Evolutionary conservation across 2,113 vertebrate species (phyloP).

Genomic region (Lagenorhynchus albirostris): DNA sequence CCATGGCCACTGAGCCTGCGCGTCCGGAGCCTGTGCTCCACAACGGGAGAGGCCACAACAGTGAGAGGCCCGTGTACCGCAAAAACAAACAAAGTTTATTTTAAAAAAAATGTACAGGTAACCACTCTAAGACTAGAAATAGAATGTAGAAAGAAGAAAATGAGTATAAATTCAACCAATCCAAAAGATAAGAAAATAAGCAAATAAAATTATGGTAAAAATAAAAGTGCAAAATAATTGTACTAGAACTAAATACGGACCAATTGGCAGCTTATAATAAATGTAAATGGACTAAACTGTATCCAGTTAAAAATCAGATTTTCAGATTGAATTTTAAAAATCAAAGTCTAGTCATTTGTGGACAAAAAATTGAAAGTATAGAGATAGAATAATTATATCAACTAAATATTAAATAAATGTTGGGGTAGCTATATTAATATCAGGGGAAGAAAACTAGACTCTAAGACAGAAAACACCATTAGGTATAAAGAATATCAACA

Average conservation of each 20-base stretch:
- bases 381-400: not conserved
- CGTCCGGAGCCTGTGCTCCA: too few species aligned
- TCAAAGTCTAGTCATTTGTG: not conserved
- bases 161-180: not conserved
- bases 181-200: not conserved
- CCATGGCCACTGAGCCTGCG: too few species aligned
- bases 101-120: not conserved
- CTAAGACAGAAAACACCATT: not conserved
- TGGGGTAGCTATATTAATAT: not conserved
- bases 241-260: not conserved
- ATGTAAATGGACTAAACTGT: not conserved
- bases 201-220: not conserved
- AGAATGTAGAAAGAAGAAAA: not conserved
- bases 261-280: not conserved
- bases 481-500: not conserved
- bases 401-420: not conserved
- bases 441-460: not conserved
- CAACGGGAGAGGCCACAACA: too few species aligned
- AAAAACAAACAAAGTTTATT: not conserved
- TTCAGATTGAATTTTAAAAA: not conserved
- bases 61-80: too few species aligned
- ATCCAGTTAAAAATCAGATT: not conserved
- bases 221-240: not conserved
- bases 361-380: not conserved
- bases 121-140: not conserved